Percentiles rank a stretch among this genome's conserved stretches.
These are phyloP conservation scores for Mellilla xanthometata DNA, from an alignment of 2,888 invertebrate genomes.

Conservation along the genomic window DNA sequence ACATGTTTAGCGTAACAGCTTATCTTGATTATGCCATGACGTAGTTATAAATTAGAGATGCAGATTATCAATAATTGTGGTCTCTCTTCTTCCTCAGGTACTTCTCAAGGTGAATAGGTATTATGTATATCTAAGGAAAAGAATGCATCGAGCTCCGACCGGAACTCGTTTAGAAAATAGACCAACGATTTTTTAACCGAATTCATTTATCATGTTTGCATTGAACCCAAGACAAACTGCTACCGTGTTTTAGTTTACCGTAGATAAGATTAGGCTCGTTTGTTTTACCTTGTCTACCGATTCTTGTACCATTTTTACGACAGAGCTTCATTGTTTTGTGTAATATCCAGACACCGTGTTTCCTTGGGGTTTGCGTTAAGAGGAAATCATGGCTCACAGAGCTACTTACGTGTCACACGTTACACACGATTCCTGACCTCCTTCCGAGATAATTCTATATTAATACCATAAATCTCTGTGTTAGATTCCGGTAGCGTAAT, in stretches of 20 bases:
- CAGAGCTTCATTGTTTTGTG: constrained; percentile 72
- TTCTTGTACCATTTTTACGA: constrained; percentile 72
- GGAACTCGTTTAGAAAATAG: constrained; percentile 76
- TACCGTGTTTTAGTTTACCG: constrained; percentile 78
- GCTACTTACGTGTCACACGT: constrained; percentile 15
- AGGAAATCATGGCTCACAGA: constrained; percentile 49
- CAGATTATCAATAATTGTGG: constrained; percentile 59
- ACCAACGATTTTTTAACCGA: constrained; percentile 75
- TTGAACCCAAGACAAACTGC: constrained; percentile 79
- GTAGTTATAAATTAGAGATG: constrained; percentile 16
- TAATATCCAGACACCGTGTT: constrained; percentile 55
- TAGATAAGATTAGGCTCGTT: constrained; percentile 77
- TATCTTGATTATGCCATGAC: not conserved
- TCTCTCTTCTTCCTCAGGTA: constrained; percentile 81
- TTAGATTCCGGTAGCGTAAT: constrained; percentile 15
- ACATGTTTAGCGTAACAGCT: not conserved
- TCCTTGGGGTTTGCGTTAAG: constrained; percentile 50
- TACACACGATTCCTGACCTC: constrained; percentile 12
- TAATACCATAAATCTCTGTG: not conserved
- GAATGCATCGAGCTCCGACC: constrained; percentile 69
- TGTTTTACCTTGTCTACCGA: constrained; percentile 78
- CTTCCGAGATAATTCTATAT: constrained; percentile 1
- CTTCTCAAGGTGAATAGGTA: constrained; percentile 82
- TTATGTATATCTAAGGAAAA: constrained; percentile 74
- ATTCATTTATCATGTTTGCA: constrained; percentile 81